These are phyloP conservation scores for Ganaspis brasiliensis DNA, from an alignment of 2,888 invertebrate species.

Conservation along the genomic window DNA sequence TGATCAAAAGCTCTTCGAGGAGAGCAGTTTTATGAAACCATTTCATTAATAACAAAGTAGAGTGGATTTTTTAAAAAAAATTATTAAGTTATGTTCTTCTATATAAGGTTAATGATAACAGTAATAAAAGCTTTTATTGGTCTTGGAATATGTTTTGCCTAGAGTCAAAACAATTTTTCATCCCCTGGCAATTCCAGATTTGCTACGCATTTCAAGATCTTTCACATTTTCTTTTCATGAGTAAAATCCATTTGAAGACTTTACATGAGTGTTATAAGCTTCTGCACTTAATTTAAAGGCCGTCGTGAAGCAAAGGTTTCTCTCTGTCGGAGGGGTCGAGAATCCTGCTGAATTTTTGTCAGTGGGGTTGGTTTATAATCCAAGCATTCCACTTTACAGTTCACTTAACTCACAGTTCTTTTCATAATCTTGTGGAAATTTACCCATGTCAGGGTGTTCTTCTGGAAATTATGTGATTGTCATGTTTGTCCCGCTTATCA, in stretches of 20 bases:
- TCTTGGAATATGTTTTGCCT: slow-evolving; percentile 50
- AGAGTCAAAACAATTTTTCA: slow-evolving; percentile 49
- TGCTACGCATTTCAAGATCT: slow-evolving; percentile 72
- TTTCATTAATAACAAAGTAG: not conserved
- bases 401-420: slow-evolving; percentile 71
- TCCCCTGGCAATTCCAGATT: slow-evolving; percentile 58
- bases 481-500: slow-evolving; percentile 7
- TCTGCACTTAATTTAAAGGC: slow-evolving; percentile 78
- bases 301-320: slow-evolving; percentile 64
- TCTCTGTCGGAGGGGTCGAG: slow-evolving; percentile 62
- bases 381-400: slow-evolving; percentile 74
- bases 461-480: slow-evolving; percentile 1
- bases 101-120: too few species aligned
- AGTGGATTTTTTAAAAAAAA: too few species aligned
- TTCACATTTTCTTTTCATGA: slow-evolving; percentile 50
- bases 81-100: too few species aligned
- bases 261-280: slow-evolving; percentile 78
- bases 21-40: not conserved
- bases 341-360: slow-evolving; percentile 52
- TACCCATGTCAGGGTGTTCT: not conserved
- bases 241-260: slow-evolving; percentile 69
- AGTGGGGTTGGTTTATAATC: slow-evolving; percentile 69
- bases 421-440: slow-evolving; percentile 52
- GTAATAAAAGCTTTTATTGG: too few species aligned
- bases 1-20: not conserved